These are phyloP conservation scores for Melanotaenia maccullochi DNA, from an alignment of 2,797 vertebrate species.

Conservation along the genomic window DNA sequence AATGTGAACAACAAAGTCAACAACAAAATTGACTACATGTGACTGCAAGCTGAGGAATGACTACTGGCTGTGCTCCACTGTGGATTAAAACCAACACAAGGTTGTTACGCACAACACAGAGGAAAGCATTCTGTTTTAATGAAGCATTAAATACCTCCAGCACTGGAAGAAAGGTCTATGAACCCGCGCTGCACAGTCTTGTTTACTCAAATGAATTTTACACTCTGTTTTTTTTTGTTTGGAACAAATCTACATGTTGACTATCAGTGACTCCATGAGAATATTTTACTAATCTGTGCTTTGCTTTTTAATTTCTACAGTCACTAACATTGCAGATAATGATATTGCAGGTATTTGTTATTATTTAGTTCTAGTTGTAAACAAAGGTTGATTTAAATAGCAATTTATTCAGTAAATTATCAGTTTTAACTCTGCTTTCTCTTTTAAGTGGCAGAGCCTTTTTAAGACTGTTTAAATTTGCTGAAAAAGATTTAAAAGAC, in stretches of 20 bases:
- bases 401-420: too few relatives aligned
- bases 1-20: conserved; percentile 64
- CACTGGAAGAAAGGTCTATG: conserved; percentile 29
- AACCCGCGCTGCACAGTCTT: conserved; percentile 19
- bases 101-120: conserved; percentile 13
- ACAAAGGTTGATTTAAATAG: too few relatives aligned
- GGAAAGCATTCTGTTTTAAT: conserved; percentile 36
- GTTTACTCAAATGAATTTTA: conserved; percentile 46
- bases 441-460: too few relatives aligned
- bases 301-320: background rate
- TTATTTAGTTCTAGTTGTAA: too few relatives aligned
- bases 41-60: conserved; percentile 56
- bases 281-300: conserved; percentile 9
- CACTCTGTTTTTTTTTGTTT: conserved; percentile 30
- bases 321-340: too few relatives aligned
- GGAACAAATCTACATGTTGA: too few relatives aligned
- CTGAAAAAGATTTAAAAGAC: too few relatives aligned
- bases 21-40: conserved; percentile 51
- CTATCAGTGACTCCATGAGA: too few relatives aligned
- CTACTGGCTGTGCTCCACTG: conserved; percentile 28
- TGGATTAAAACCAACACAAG: conserved; percentile 15
- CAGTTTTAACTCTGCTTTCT: too few relatives aligned
- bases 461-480: too few relatives aligned
- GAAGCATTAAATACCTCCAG: conserved; percentile 43
- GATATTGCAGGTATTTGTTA: too few relatives aligned